Evolutionary conservation across 2,797 vertebrate species (phyloP).

Genomic region (Xenops minutus): DNA sequence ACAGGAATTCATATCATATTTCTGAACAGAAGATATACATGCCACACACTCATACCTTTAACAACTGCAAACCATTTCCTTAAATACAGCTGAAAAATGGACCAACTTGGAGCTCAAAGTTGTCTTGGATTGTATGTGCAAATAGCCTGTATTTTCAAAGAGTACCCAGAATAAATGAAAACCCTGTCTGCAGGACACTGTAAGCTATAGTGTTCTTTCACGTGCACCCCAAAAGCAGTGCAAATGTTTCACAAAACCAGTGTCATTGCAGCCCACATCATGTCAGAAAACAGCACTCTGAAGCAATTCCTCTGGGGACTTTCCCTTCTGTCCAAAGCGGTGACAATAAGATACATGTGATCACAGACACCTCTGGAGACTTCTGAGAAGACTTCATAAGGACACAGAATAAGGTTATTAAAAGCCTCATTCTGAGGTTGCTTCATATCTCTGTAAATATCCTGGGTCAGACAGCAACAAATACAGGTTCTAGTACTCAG

Average conservation of each 20-base stretch:
- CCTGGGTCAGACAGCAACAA: not conserved
- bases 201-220: not conserved
- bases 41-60: not conserved
- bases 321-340: not conserved
- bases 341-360: not conserved
- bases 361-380: not conserved
- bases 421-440: not conserved
- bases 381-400: not conserved
- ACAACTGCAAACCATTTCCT: not conserved
- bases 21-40: not conserved
- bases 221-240: not conserved
- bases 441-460: not conserved
- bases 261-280: not conserved
- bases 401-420: not conserved
- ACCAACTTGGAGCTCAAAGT: not conserved
- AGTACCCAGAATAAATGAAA: not conserved
- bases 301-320: not conserved
- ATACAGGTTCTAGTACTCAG: not conserved
- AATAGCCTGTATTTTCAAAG: not conserved
- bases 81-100: not conserved
- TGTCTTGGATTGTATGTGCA: not conserved
- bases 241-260: not conserved
- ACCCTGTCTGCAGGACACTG: not conserved
- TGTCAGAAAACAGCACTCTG: not conserved
- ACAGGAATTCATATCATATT: constrained; percentile 28